Base-by-base conservation (phyloP, 2,888 invertebrate genomes). In the Heliconius ethilla region DNA sequence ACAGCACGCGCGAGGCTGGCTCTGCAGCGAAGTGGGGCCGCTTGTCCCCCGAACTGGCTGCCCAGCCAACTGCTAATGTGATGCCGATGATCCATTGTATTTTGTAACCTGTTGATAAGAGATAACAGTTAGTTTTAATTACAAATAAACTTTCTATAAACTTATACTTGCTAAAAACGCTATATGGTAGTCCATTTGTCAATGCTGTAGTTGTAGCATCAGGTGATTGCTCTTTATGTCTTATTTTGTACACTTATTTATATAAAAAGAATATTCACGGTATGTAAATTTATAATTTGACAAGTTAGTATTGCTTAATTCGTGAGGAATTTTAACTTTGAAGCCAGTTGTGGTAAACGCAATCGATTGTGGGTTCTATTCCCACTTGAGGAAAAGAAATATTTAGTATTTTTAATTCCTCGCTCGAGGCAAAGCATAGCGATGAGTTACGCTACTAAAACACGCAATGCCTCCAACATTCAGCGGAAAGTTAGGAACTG, bases 1-100 rank as follows among this genome's bases (percentile, higher is more conserved):
- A 94, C 33, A 93, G 85, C n/a, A 93, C 84, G 4, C 94, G 88
- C 67, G 94, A 86, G 1, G 93, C 91, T 2, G 94, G 94, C 81
- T 94, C 92, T 75, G 88, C 85, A 25, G 87, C 85, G 83, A 93
- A 94, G 73, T 92, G 93, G 0, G 94, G 94, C 62, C 92, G 87
- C 83, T 94, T 94, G 87, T 94, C 94, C 74, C 86, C 89, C 13
- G 89, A 87, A 78, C 87, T 86, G 74, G 83, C 81, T 65, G 83
- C 83, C 76, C 82, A 82, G 29, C 87, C 83, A 70, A 89, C 85
- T 70, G 87, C 86, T 76, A 92, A 82, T 62, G 87, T 86, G 63
- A 88, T 83, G 25, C 90, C 83, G 59, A 87, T 79, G 66, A 89
- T 80, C 87, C 89, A 89, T 84, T 83, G 81, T 79, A 85, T 79